Conservation (phyloP, 2,888 invertebrate species). For the Copidosoma aretas region DNA sequence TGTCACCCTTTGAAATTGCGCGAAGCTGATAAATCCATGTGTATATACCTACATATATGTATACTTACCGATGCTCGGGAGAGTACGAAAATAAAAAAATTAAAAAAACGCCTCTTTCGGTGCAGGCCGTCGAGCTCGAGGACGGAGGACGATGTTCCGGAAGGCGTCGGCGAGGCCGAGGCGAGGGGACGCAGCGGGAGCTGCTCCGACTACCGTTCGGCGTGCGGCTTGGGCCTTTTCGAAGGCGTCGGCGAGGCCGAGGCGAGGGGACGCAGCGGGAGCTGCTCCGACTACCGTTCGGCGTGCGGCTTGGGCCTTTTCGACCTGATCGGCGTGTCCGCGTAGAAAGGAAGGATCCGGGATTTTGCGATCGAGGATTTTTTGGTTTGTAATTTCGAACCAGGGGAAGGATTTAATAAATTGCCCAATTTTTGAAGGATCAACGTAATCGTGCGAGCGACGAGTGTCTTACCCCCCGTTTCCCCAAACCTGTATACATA, state of each 20-base stretch:
- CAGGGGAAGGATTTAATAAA: conserved; percentile 35
- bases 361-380: too few species aligned
- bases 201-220: conserved; percentile 64
- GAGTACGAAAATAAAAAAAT: too few species aligned
- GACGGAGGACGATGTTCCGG: conserved; percentile 64
- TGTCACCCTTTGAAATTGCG: too few species aligned
- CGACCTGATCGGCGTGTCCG: conserved; percentile 66
- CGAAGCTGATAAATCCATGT: too few species aligned
- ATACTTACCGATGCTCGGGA: too few species aligned
- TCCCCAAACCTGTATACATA: not conserved
- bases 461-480: not conserved
- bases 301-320: conserved; percentile 67
- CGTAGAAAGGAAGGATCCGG: conserved; percentile 51
- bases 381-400: too few species aligned
- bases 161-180: conserved; percentile 68
- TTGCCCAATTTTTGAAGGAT: conserved; percentile 19
- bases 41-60: too few species aligned
- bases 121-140: conserved; percentile 69
- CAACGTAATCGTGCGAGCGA: too few species aligned
- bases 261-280: conserved; percentile 63
- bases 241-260: conserved; percentile 68
- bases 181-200: conserved; percentile 64
- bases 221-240: conserved; percentile 66
- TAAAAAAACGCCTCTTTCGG: conserved; percentile 23
- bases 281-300: conserved; percentile 65